These are phyloP conservation scores for Cyprinodon diabolis DNA, from an alignment of 2,797 vertebrate species.

Conservation along the genomic window DNA sequence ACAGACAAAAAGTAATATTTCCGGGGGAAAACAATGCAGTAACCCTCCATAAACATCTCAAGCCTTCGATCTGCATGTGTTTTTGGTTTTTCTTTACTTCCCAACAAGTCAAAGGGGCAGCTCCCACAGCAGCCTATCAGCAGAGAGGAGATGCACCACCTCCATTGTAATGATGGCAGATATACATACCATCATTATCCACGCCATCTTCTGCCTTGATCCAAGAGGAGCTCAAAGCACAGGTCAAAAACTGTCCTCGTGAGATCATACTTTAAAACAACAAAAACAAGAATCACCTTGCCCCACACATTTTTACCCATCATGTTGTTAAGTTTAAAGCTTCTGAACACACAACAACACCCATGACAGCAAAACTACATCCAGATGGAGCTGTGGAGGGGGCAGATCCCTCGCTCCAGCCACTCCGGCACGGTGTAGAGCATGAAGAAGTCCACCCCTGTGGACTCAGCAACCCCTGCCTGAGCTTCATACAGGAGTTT, in stretches of 20 bases:
- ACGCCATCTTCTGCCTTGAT: neutral
- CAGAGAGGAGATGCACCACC: conserved; percentile 7
- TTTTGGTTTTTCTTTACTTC: conserved; percentile 35
- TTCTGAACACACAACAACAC: conserved; percentile 4
- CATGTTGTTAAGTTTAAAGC: conserved; percentile 41
- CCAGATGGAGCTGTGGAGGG: conserved; percentile 71
- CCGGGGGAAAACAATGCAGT: neutral
- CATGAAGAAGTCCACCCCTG: conserved; percentile 21
- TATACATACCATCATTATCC: neutral
- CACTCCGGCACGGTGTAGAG: conserved; percentile 21
- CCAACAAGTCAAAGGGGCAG: conserved; percentile 55
- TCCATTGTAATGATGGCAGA: neutral
- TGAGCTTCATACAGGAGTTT: too few relatives aligned
- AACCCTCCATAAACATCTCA: conserved; percentile 19
- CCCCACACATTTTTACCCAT: neutral
- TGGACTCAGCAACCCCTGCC: conserved; percentile 11
- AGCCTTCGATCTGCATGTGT: conserved; percentile 3
- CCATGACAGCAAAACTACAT: conserved; percentile 63
- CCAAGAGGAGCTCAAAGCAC: neutral
- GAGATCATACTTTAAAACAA: neutral
- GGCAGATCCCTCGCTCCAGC: conserved; percentile 59
- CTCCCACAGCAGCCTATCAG: conserved; percentile 61
- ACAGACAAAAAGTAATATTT: neutral
- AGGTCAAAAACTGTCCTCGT: neutral
- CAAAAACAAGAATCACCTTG: neutral